Evolutionary conservation across 2,797 vertebrate species (phyloP).

Genomic region (Notoglanidium macrostoma): DNA sequence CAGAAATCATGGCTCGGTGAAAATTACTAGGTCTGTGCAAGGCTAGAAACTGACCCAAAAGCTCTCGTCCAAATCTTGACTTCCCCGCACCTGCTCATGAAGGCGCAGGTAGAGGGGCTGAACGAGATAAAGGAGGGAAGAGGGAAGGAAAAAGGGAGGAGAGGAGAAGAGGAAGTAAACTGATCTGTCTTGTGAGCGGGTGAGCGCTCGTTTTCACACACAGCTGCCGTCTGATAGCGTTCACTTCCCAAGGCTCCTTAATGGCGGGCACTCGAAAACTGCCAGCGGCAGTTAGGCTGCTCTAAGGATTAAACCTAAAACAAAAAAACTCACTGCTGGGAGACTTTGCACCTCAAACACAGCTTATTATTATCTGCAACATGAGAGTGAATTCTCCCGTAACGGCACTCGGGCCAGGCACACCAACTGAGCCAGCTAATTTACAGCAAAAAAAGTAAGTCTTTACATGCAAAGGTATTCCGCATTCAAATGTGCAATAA

Average conservation of each 20-base stretch:
- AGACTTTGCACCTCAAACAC: conserved; percentile 18
- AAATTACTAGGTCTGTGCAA: conserved; percentile 80
- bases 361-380: conserved; percentile 54
- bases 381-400: conserved; percentile 41
- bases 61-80: conserved; percentile 50
- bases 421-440: conserved; percentile 8
- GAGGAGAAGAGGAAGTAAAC: conserved; percentile 47
- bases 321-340: conserved; percentile 30
- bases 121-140: conserved; percentile 25
- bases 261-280: conserved; percentile 25
- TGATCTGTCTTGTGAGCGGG: conserved; percentile 57
- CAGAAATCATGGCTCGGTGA: conserved; percentile 75
- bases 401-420: conserved; percentile 38
- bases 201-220: conserved; percentile 53
- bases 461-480: conserved; percentile 18
- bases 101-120: conserved; percentile 9
- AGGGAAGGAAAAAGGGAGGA: conserved; percentile 46
- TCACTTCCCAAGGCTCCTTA: conserved; percentile 50
- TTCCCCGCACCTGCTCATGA: conserved; percentile 67
- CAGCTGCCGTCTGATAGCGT: conserved; percentile 19
- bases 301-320: conserved; percentile 33
- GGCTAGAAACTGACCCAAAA: conserved; percentile 78
- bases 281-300: conserved; percentile 28
- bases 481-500: background rate
- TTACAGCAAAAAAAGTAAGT: background rate